phyloP scores from a whole-genome alignment of 2,888 invertebrate genomes.

The Tenthredo distinguenda region DNA sequence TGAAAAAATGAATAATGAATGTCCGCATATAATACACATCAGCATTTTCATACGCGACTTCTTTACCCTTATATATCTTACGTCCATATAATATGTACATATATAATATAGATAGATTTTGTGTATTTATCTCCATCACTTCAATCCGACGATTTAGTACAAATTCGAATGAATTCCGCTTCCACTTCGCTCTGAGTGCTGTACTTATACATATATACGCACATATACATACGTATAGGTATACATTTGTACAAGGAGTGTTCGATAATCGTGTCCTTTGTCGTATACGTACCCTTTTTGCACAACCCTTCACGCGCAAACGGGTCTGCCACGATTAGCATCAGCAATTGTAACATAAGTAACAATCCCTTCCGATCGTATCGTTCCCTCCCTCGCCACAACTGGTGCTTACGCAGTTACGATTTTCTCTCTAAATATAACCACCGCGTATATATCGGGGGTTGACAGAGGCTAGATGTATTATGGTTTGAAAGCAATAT shows the following conservation, averaged over 20 bases:
- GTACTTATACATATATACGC: neutral
- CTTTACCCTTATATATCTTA: neutral
- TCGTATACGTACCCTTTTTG: conserved; percentile 17
- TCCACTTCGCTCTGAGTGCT: neutral
- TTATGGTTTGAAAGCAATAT: neutral
- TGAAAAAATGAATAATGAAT: conserved; percentile 39
- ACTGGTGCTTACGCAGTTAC: neutral
- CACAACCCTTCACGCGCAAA: conserved; percentile 17
- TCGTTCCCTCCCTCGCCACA: conserved; percentile 38
- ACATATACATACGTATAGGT: neutral
- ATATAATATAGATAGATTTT: neutral
- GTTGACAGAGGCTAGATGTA: conserved; percentile 21
- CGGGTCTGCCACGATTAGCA: conserved; percentile 35
- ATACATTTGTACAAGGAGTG: neutral
- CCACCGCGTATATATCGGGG: conserved; percentile 11
- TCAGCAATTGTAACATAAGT: conserved; percentile 44
- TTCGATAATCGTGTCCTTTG: conserved; percentile 36
- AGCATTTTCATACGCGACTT: neutral
- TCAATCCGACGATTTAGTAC: neutral
- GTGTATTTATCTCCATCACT: neutral
- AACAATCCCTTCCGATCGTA: conserved; percentile 42
- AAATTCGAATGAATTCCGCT: neutral
- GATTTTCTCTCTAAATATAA: conserved; percentile 23
- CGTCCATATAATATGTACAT: neutral
- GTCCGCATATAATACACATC: neutral